Evolutionary conservation across 2,888 invertebrate genomes (phyloP), one percentile per base, ranked within the genome.

Genomic region (Chrysopilus asiliformis): DNA sequence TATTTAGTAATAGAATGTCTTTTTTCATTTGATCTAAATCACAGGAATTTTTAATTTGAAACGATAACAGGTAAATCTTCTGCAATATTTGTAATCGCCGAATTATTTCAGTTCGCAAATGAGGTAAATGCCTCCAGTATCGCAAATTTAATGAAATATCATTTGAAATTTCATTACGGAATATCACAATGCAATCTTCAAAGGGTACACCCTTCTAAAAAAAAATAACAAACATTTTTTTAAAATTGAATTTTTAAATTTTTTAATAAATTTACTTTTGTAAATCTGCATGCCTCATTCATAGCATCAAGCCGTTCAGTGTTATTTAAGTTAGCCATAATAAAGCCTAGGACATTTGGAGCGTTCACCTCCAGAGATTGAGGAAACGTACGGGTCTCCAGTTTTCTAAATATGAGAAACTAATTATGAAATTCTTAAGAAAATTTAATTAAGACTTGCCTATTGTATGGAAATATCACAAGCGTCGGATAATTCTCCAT

Each of bases 401-500:
- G 68, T 66, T 78, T 80, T 46, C 75, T 74, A 37, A 39, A 18
- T 15, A 28, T 10, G 26, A 28, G 22, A 32, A 8, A 16, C 12
- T 24, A 25, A 20, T 39, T 26, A 36, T 13, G 27, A 31, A 24
- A 29, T 25, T 25, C 13, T 34, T 39, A 44, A 22, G 18, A 31
- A 28, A 26, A 31, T 20, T 34, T 33, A 34, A 10, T 6, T 17
- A 34, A 36, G 18, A 37, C 47, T 55, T 56, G 79, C 79, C 74
- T 74, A 47, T 70, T 63, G 5, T 77, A 71, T 1, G 85, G 83
- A 56, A 87, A 84, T 42, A 87, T 80, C 19, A 89, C 64, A 29
- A 93, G 67, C 0, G 83, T 74, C 12, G 93, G 93, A 60, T 80
- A 80, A 34, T 66, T 66, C 43, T 79, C 74, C 67, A 82, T 81